phyloP scores from a whole-genome alignment of 2,113 vertebrate species.

The Calidris pugnax region DNA sequence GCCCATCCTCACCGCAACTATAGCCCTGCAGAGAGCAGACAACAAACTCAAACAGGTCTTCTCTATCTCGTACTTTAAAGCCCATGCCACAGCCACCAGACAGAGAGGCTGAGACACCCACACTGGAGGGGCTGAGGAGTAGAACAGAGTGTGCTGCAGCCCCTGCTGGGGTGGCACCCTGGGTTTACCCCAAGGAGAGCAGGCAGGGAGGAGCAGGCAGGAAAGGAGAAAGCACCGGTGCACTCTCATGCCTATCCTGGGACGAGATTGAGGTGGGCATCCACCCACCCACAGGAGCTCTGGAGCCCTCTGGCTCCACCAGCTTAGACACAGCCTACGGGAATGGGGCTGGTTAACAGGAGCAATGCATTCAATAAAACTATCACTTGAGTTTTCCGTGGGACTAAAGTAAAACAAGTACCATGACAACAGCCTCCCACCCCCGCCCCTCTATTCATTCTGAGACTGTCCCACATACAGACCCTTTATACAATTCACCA shows the following conservation, averaged over 20 bases:
- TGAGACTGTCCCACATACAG: background rate
- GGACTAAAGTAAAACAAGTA: background rate
- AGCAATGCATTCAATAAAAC: background rate
- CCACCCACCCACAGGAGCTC: rapidly evolving
- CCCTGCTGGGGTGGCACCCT: rapidly evolving
- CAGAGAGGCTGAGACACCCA: background rate
- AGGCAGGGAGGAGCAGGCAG: rapidly evolving
- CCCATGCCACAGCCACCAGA: rapidly evolving
- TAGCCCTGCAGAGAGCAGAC: background rate
- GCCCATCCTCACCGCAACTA: background rate
- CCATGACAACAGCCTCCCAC: background rate
- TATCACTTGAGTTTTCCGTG: background rate
- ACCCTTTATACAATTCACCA: constrained; percentile 29
- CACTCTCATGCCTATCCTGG: background rate
- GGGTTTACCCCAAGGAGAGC: rapidly evolving
- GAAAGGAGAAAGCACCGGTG: background rate
- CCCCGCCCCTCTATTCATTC: background rate
- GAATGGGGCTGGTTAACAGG: background rate
- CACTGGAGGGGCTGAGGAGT: rapidly evolving
- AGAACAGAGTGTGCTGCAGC: background rate
- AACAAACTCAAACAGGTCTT: background rate
- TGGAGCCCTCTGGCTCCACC: background rate
- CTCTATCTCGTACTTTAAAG: background rate
- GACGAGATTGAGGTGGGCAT: background rate
- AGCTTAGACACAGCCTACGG: background rate